Base-by-base conservation (phyloP, 2,797 vertebrate genomes). In the Hyperoplus lanceolatus region DNA sequence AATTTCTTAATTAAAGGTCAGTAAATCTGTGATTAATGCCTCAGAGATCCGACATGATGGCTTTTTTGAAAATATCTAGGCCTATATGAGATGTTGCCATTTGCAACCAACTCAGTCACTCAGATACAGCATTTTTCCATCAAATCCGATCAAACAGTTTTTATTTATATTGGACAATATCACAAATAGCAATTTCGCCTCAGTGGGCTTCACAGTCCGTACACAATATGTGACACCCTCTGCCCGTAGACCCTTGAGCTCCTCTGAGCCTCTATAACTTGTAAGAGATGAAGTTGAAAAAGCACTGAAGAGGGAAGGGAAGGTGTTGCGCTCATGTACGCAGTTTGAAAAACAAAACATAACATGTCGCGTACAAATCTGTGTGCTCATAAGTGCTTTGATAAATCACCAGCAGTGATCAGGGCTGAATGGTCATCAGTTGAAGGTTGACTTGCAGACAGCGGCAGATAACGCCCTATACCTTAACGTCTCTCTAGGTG, bases 401-500 rank as follows among this genome's bases (percentile, higher is more conserved):
- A 71, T 83, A 60, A 63, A n/a, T 70, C 75, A 51, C 49, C 70
- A 64, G 36, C 50, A 6, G 21, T 16, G 55, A 79, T 83, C 46
- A 58, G 5, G 18, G 50, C 42, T 70, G 61, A 68, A 43, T 54
- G 49, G 69, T 56, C 15, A 79, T 85, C 77, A 69, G 50, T 18
- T 14, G 11, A 46, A 60, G 15, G 50, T 18, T 5, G 43, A 3
- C 15, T 68, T 57, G 45, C 36, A 66, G 59, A 29, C 58, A 71
- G 65, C 14, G 69, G 74, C 29, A 73, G 15, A 70, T 29, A 51
- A 43, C 48, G 58, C 61, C 49, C 42, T 54, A 29, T 29, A 63
- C 53, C 65, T 78, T 75, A 12, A 71, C 41, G 39, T 81, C 70
- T 73, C 59, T 65, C 59, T 73, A 80, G 56, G 43, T 67, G 49